Percentiles rank a stretch among this genome's conserved stretches.
These are phyloP conservation scores for Agapornis canus DNA, from an alignment of 2,797 vertebrate species.

Conservation along the genomic window DNA sequence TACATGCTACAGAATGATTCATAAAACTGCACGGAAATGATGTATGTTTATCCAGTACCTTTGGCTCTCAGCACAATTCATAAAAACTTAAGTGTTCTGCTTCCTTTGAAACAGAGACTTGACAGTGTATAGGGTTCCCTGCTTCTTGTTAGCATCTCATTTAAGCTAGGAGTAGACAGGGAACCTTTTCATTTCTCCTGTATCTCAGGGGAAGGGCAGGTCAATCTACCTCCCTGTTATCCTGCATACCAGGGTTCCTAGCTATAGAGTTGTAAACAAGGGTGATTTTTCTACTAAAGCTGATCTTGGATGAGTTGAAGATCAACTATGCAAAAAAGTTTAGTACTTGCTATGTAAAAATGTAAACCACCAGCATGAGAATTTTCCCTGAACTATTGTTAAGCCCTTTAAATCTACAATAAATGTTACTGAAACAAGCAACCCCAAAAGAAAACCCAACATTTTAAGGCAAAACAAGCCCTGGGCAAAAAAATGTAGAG, in stretches of 20 bases:
- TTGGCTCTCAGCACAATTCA: background rate
- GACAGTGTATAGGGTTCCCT: background rate
- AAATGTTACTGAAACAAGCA: constrained; percentile 10
- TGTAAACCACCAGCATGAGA: background rate
- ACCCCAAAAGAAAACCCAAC: background rate
- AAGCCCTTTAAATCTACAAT: background rate
- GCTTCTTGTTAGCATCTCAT: constrained; percentile 33
- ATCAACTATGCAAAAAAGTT: background rate
- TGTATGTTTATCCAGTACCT: constrained; percentile 4
- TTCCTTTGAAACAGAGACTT: constrained; percentile 21
- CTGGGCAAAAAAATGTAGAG: constrained; percentile 18
- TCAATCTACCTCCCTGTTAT: background rate
- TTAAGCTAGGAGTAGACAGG: background rate
- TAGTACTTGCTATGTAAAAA: background rate
- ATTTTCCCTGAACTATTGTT: background rate
- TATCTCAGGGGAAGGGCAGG: background rate
- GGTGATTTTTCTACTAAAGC: background rate
- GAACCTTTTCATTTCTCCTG: background rate
- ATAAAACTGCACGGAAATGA: background rate
- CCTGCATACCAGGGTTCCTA: background rate
- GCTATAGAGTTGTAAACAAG: background rate
- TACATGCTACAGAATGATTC: background rate
- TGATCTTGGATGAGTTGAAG: background rate
- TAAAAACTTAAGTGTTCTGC: background rate
- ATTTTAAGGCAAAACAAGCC: constrained; percentile 43